Evolutionary conservation across 1,140 invertebrate genomes (phyloP).

Genomic region (Atta cephalotes): DNA sequence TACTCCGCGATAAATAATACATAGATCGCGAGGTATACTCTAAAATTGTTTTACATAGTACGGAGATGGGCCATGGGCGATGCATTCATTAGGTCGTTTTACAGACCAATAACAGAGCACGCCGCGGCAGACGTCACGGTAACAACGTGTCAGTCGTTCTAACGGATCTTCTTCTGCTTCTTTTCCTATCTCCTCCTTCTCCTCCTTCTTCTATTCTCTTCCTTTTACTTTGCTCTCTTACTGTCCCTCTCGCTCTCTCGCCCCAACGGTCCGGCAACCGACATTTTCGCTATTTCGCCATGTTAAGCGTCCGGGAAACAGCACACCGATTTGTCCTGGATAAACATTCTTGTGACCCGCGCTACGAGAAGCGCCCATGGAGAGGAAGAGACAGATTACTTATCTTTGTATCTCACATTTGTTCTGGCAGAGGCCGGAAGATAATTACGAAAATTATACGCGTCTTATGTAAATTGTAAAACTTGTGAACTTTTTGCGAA

Average conservation of each 20-base stretch:
- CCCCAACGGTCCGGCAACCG: conserved; percentile 44
- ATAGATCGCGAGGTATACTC: conserved; percentile 66
- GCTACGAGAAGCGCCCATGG: neutral
- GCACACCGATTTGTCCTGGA: conserved; percentile 46
- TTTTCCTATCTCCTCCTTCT: conserved; percentile 39
- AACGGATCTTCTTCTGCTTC: conserved; percentile 82
- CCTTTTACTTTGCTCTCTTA: conserved; percentile 15
- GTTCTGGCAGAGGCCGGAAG: conserved; percentile 27
- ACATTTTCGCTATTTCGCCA: conserved; percentile 60
- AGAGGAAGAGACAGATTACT: conserved; percentile 33
- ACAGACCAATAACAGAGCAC: conserved; percentile 83
- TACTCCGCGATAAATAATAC: conserved; percentile 78
- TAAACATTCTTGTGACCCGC: conserved; percentile 32
- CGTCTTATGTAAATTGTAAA: conserved; percentile 11
- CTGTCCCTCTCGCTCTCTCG: conserved; percentile 10
- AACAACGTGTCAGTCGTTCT: conserved; percentile 85
- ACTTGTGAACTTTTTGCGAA: neutral
- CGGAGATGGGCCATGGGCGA: conserved; percentile 77
- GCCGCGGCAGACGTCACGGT: conserved; percentile 76
- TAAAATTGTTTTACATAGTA: conserved; percentile 80
- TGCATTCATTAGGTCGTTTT: conserved; percentile 85
- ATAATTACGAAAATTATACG: conserved; percentile 37
- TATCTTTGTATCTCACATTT: conserved; percentile 44
- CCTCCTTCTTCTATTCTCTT: conserved; percentile 27
- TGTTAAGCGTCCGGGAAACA: conserved; percentile 53